Evolutionary conservation across 2,113 vertebrate species (phyloP).

Genomic region (Vicugna pacos): DNA sequence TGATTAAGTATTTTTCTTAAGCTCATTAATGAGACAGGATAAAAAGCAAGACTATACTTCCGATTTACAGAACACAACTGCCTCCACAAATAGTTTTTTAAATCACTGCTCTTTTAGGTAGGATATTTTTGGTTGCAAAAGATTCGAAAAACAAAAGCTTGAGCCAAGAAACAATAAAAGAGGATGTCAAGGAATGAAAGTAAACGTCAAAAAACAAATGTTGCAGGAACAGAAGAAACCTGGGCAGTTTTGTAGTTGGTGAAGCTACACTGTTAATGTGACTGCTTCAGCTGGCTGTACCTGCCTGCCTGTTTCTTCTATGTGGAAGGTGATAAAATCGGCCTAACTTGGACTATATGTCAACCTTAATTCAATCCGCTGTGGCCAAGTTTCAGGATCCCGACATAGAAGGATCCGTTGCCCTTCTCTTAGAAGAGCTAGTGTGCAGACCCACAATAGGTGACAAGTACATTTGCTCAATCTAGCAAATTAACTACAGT

Average conservation of each 20-base stretch:
- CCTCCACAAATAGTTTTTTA: background rate
- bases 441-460: background rate
- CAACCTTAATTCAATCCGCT: background rate
- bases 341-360: background rate
- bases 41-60: background rate
- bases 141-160: background rate
- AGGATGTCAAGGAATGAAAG: background rate
- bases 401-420: background rate
- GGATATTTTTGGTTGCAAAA: background rate
- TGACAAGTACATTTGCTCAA: background rate
- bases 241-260: background rate
- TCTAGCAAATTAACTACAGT: background rate
- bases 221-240: background rate
- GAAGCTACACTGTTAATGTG: background rate
- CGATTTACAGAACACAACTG: background rate
- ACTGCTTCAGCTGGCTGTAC: background rate
- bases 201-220: background rate
- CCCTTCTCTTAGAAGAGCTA: background rate
- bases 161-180: background rate
- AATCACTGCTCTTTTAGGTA: background rate
- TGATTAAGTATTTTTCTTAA: background rate
- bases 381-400: background rate
- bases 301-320: background rate
- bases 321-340: constrained; percentile 20
- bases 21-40: background rate